Evolutionary conservation across 2,888 invertebrate species (phyloP).

Genomic region (Hypercompe scribonia): DNA sequence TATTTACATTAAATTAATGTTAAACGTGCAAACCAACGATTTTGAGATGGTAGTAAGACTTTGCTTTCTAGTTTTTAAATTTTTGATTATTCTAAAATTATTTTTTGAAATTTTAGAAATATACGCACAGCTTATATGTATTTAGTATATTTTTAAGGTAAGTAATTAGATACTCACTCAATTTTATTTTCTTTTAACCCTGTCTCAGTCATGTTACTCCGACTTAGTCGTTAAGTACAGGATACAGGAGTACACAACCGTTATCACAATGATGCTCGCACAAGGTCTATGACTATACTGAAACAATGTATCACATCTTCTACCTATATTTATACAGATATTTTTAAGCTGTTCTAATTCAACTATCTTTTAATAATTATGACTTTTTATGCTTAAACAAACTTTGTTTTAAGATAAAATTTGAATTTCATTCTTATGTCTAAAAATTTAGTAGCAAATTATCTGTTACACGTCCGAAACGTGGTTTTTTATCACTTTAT

Average conservation of each 20-base stretch:
- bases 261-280: constrained; percentile 6
- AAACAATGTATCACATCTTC: constrained; percentile 5
- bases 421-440: neutral
- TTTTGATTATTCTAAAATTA: neutral
- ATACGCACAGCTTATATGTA: neutral
- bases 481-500: no score
- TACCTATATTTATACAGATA: constrained; percentile 7
- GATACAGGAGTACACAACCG: neutral
- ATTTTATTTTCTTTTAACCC: neutral
- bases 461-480: neutral
- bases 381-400: neutral
- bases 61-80: no score
- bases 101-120: neutral
- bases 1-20: neutral
- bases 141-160: neutral
- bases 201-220: neutral
- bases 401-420: neutral
- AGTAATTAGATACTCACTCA: constrained; percentile 7
- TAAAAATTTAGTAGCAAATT: neutral
- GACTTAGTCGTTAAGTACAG: neutral
- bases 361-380: neutral
- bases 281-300: constrained; percentile 7
- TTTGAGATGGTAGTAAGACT: neutral
- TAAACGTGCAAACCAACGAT: neutral
- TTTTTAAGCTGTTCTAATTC: neutral